A percentile compares a stretch with the other conserved stretches of the same genome.
phyloP scores from a whole-genome alignment of 1,140 invertebrate genomes.

The Samia ricini region DNA sequence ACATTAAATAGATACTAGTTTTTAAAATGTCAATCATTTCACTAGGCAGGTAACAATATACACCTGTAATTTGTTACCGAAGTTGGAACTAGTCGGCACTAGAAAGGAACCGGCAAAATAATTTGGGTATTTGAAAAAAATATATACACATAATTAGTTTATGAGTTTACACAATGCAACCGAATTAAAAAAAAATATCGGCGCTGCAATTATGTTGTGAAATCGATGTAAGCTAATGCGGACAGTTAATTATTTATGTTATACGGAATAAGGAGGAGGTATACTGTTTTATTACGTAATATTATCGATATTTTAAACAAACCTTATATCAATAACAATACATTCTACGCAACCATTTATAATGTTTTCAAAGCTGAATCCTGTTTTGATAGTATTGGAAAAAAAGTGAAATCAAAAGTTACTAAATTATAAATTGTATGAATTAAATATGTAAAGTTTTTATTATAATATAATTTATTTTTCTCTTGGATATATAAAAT shows the following conservation, averaged over 20 bases:
- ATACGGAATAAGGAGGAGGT: conserved; percentile 23
- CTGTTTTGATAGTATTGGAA: too few relatives aligned
- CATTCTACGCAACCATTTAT: neutral
- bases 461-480: too few relatives aligned
- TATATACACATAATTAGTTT: conserved; percentile 64
- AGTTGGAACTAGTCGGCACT: conserved; percentile 32
- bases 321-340: neutral
- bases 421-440: too few relatives aligned
- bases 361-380: neutral
- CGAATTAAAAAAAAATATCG: conserved; percentile 30
- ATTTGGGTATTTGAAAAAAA: conserved; percentile 44
- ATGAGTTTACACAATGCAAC: conserved; percentile 67
- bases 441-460: too few relatives aligned
- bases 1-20: conserved; percentile 17
- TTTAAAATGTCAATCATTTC: conserved; percentile 66
- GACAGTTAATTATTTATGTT: conserved; percentile 42
- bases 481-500: too few relatives aligned
- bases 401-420: too few relatives aligned
- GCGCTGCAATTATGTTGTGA: conserved; percentile 60
- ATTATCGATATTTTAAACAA: conserved; percentile 17
- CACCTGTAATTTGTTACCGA: conserved; percentile 35
- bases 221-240: conserved; percentile 57
- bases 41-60: conserved; percentile 47
- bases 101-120: conserved; percentile 38
- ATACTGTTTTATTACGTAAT: neutral